These are phyloP conservation scores for Machimus rusticus DNA, from an alignment of 2,888 invertebrate genomes.

Conservation along the genomic window DNA sequence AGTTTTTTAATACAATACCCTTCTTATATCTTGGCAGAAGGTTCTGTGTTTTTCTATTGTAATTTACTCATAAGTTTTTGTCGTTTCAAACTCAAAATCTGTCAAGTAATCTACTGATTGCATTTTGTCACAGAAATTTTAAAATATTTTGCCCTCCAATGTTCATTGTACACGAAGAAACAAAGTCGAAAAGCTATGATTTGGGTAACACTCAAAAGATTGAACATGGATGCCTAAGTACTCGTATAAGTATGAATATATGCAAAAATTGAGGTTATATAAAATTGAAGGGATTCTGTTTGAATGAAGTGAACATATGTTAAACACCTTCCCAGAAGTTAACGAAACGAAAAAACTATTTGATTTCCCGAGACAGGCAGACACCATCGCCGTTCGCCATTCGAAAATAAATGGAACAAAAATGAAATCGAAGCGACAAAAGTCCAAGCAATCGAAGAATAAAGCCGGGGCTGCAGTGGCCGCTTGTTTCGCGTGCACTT, in stretches of 20 bases:
- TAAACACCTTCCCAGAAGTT: conserved; percentile 40
- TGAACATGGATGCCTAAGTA: background rate
- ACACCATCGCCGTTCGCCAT: background rate
- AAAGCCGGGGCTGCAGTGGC: background rate
- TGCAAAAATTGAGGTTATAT: background rate
- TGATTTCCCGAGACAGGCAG: background rate
- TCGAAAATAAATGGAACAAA: background rate
- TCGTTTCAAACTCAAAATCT: too few species aligned
- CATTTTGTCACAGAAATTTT: too few species aligned
- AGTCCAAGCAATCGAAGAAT: background rate
- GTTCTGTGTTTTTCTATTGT: too few species aligned
- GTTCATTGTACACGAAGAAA: too few species aligned
- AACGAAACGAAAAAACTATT: conserved; percentile 37
- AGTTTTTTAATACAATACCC: too few species aligned
- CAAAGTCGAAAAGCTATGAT: too few species aligned
- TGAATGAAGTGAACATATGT: conserved; percentile 44
- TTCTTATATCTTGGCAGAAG: too few species aligned
- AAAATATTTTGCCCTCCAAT: too few species aligned
- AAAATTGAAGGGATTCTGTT: background rate
- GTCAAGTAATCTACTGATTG: too few species aligned
- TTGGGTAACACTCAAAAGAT: background rate
- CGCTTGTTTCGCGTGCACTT: background rate
- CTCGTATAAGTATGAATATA: background rate
- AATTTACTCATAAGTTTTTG: too few species aligned
- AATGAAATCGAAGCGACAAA: background rate